Evolutionary conservation across 2,797 vertebrate species (phyloP).

Genomic region (Pantherophis vulpinus): DNA sequence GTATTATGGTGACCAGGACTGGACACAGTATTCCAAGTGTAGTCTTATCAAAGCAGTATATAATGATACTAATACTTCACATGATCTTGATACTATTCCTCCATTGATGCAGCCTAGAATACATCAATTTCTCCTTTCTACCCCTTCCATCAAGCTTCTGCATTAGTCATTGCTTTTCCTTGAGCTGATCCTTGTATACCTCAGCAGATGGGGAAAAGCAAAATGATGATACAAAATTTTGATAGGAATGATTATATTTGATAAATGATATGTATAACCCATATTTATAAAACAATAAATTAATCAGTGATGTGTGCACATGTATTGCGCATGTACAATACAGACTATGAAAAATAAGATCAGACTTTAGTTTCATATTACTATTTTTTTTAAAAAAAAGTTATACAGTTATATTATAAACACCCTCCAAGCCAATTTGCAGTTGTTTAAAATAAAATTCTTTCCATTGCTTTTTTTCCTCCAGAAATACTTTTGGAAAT

Average conservation of each 20-base stretch:
- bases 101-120: background rate
- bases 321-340: background rate
- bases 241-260: slow-evolving; percentile 47
- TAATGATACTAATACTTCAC: background rate
- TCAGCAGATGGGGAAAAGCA: background rate
- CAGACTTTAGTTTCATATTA: background rate
- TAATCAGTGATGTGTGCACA: slow-evolving; percentile 4
- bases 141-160: background rate
- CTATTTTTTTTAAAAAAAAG: background rate
- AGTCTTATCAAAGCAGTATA: background rate
- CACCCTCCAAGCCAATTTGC: background rate
- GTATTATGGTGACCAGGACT: background rate
- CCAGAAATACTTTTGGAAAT: background rate
- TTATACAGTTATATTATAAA: background rate
- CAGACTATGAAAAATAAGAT: background rate
- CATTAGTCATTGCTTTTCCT: fast-evolving
- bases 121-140: background rate
- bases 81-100: background rate
- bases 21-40: background rate
- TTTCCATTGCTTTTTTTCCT: background rate
- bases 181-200: background rate
- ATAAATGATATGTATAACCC: slow-evolving; percentile 33
- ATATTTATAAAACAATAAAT: slow-evolving; percentile 33
- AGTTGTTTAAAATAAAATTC: background rate
- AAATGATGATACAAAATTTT: slow-evolving; percentile 10